Percentiles rank a stretch among this genome's conserved stretches.
phyloP scores from a whole-genome alignment of 1,140 invertebrate genomes.

The Trialeurodes vaporariorum region DNA sequence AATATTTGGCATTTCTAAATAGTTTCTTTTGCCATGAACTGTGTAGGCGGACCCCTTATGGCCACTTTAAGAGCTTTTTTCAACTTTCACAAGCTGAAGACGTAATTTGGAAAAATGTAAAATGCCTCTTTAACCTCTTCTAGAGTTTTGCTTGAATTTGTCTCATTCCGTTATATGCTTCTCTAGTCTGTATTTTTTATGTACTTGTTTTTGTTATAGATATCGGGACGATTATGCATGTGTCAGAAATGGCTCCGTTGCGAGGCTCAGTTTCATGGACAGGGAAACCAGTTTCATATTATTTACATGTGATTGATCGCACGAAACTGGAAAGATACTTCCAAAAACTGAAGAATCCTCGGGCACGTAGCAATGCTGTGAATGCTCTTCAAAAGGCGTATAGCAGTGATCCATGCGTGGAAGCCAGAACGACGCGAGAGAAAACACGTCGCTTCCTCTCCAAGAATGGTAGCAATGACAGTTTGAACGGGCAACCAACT shows the following conservation, averaged over 20 bases:
- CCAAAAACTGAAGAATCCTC: conserved; percentile 73
- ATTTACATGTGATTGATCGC: conserved; percentile 91
- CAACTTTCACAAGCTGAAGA: no score
- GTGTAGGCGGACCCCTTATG: no score
- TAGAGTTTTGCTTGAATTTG: background rate
- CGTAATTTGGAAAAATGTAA: no score
- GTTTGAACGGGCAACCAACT: background rate
- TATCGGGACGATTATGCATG: conserved; percentile 97
- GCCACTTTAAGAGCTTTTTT: no score
- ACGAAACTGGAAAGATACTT: conserved; percentile 94
- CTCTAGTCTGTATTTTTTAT: background rate
- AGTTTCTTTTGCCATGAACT: no score
- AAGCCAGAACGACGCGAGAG: background rate
- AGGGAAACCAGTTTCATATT: conserved; percentile 94
- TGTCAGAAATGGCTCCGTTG: conserved; percentile 87
- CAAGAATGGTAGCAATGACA: background rate
- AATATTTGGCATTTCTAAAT: no score
- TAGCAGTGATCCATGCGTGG: background rate
- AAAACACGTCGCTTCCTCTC: background rate
- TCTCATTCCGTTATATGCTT: background rate
- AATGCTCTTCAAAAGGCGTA: background rate
- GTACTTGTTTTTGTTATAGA: conserved; percentile 44
- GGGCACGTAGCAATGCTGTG: background rate
- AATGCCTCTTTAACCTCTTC: no score
- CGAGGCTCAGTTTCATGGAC: conserved; percentile 97